Conservation (phyloP, 1,140 invertebrate species). For the Pinna nobilis region DNA sequence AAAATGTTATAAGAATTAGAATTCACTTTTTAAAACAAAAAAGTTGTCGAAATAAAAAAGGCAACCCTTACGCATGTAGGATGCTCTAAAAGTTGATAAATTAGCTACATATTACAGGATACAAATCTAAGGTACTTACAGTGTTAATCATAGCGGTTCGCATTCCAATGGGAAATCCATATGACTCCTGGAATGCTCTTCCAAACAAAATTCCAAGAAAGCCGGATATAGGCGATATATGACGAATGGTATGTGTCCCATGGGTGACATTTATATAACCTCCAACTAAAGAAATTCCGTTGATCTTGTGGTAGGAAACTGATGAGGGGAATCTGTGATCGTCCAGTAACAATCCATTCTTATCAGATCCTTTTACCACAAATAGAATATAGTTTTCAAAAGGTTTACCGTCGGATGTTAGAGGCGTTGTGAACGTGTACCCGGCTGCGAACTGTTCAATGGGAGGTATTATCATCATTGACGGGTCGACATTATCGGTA, state of each 20-base stretch:
- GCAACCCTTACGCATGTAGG: too few species aligned
- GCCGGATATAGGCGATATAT: conserved; percentile 36
- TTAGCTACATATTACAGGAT: too few species aligned
- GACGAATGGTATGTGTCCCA: conserved; percentile 43
- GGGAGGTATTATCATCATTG: conserved; percentile 51
- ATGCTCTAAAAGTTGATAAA: too few species aligned
- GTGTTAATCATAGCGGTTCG: conserved; percentile 38
- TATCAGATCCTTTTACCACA: conserved; percentile 42
- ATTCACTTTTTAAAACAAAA: too few species aligned
- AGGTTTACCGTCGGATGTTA: conserved; percentile 34
- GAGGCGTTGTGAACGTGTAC: conserved; percentile 57
- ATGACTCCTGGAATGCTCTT: conserved; percentile 35
- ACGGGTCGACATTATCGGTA: conserved; percentile 46
- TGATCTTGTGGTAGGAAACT: conserved; percentile 29
- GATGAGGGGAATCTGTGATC: conserved; percentile 28
- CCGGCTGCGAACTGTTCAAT: conserved; percentile 54
- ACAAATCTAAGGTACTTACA: conserved; percentile 21
- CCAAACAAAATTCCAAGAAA: conserved; percentile 41
- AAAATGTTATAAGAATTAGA: too few species aligned
- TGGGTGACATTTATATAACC: conserved; percentile 28
- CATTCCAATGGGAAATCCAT: conserved; percentile 38
- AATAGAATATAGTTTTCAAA: conserved; percentile 55
- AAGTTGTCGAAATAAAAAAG: too few species aligned
- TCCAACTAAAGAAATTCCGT: conserved; percentile 29
- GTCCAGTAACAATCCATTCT: conserved; percentile 38